Base-by-base conservation (phyloP, 2,113 vertebrate genomes). In the Oenanthe melanoleuca region DNA sequence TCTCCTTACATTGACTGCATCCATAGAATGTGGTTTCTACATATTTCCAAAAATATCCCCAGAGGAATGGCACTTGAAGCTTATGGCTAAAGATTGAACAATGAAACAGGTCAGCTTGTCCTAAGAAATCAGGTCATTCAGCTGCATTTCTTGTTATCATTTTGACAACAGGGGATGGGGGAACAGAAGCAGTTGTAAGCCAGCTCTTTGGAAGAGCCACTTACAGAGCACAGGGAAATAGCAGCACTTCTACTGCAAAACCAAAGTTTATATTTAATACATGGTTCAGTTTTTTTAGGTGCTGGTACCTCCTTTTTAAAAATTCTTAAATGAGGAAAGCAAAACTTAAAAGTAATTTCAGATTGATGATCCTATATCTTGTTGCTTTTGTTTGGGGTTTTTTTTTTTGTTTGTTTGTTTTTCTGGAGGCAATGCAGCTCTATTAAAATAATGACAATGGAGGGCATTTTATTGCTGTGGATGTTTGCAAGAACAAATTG, bases 121-220 rank as follows among this genome's bases (percentile, higher is more conserved):
- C 91, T 95, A 96, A 93, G 88, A 95, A 97, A 97, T 97, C 96
- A 97, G 96, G 96, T 96, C 96, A 95, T 90, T 97, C 90, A 88
- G 59, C 42, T 86, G 77, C 59, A 86, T 92, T 92, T 89, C 88
- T 53, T 85, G 70, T 96, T 92, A 97, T 97, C 83, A 25, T 95
- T 97, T 86, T 97, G 96, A 96, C 96, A 97, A 90, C 88, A 95
- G 80, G 75, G 63, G 42, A 65, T 70, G 86, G 63, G 65, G 88
- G 77, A 95, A 86, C 86, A 92, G 92, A 66, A 12, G 0, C 64
- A 88, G 80, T 72, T 77, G 59, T 83, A 83, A 84, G 74, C 4
- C 88, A 75, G 82, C 24, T 86, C 86, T 84, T 89, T 44, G 71
- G 63, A 88, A 94, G 16, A 93, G 31, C 53, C 26, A 14, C 61